Evolutionary conservation across 2,888 invertebrate genomes (phyloP), one percentile per base, ranked within the genome.

Genomic region (Synergus japonicus): DNA sequence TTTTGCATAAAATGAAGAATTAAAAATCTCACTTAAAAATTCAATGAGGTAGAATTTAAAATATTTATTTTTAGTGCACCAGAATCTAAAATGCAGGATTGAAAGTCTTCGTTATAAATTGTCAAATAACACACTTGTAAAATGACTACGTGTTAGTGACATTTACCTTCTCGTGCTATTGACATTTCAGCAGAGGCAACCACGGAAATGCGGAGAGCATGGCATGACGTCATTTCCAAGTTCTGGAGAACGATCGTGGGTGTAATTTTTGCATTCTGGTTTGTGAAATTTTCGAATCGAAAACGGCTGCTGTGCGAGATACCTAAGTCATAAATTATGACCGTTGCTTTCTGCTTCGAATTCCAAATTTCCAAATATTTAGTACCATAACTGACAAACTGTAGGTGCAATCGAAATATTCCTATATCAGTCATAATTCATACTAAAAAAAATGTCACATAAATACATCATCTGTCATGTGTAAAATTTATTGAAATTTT

Each of bases 81-180:
- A 13, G 46, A 22, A 60, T 60, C 18, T 60, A 10, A 60, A 60
- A 22, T 18, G 9, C 18, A 60, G 18, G 18, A 22, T 60, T n/a
- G 18, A 60, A 60, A 44, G 65, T 41, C 13, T 65, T n/a, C 8
- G 41, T 37, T 65, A 13, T 37, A 37, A 65, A 65, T 65, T 65
- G 41, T 15, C 65, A 37, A 41, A 65, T 37, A 65, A 41, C 37
- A 37, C 15, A 37, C 8, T 65, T 29, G 37, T 41, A 87, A 87
- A 89, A 87, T 88, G 88, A 89, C 87, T 88, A 85, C 86, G 86
- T 91, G 91, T 88, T 90, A 90, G 90, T 90, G 90, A 90, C 90
- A 90, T 90, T 88, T 88, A 86, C 89, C 69, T 89, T 83, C 81
- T 79, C 82, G 79, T 84, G 84, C 81, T 83, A 84, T 84, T 84